These are phyloP conservation scores for Etia nguti DNA, from an alignment of 2,113 vertebrate genomes.

Conservation along the genomic window DNA sequence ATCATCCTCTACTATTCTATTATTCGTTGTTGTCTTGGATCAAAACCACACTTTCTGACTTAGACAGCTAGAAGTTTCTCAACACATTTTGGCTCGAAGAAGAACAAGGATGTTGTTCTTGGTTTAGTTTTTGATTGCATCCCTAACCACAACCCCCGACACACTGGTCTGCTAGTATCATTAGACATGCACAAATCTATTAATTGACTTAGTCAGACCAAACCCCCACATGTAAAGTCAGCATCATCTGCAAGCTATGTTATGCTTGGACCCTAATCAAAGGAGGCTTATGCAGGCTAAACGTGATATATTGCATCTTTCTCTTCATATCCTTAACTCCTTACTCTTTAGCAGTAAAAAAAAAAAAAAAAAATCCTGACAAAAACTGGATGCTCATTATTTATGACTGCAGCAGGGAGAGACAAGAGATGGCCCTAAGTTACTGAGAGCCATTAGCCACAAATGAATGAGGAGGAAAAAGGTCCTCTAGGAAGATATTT, in stretches of 20 bases:
- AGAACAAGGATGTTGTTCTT: slow-evolving; percentile 38
- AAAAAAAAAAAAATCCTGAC: slow-evolving; percentile 9
- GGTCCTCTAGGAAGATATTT: neutral
- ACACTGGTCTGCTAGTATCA: slow-evolving; percentile 38
- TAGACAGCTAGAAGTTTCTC: neutral
- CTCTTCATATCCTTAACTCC: slow-evolving; percentile 18
- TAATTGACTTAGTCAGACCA: slow-evolving; percentile 53
- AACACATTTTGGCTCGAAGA: slow-evolving; percentile 11
- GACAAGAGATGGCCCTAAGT: slow-evolving; percentile 31
- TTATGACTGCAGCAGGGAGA: neutral
- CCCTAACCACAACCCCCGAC: slow-evolving; percentile 5
- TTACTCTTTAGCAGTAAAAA: slow-evolving; percentile 3
- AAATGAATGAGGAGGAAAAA: slow-evolving; percentile 8
- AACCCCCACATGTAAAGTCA: slow-evolving; percentile 22
- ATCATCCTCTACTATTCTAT: neutral
- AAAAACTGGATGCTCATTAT: slow-evolving; percentile 47
- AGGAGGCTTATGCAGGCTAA: slow-evolving; percentile 33
- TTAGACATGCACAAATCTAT: slow-evolving; percentile 50
- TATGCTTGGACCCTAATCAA: slow-evolving; percentile 59
- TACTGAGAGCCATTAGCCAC: slow-evolving; percentile 31
- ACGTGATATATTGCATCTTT: slow-evolving; percentile 42
- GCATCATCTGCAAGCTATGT: slow-evolving; percentile 47
- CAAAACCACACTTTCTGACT: neutral
- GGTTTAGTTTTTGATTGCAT: slow-evolving; percentile 28
- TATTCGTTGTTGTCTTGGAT: slow-evolving; percentile 9